Evolutionary conservation across 2,797 vertebrate genomes (phyloP).

Genomic region (Siniperca scherzeri): DNA sequence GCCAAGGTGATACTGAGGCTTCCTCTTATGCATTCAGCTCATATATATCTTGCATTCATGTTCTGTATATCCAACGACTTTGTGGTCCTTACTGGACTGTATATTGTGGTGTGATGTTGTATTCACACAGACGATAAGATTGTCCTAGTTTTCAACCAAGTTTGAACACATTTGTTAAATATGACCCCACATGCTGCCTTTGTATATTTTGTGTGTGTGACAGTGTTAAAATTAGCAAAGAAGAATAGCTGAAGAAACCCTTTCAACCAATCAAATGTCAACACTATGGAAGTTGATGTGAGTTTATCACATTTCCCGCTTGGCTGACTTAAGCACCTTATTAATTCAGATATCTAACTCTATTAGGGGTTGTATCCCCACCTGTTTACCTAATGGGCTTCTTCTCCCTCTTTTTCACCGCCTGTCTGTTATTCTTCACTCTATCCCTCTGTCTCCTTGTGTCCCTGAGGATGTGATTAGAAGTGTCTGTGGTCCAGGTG

Average conservation of each 20-base stretch:
- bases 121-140: not conserved
- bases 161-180: constrained; percentile 37
- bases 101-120: not conserved
- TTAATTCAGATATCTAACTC: constrained; percentile 61
- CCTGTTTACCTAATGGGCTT: constrained; percentile 72
- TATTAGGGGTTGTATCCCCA: constrained; percentile 39
- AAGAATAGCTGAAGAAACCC: not conserved
- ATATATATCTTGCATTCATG: not conserved
- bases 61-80: not conserved
- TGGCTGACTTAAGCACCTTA: constrained; percentile 11
- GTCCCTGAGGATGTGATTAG: constrained; percentile 81
- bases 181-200: not conserved
- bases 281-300: constrained; percentile 2
- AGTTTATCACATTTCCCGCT: constrained; percentile 9
- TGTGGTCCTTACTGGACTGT: not conserved
- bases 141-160: constrained; percentile 39
- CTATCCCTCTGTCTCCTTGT: constrained; percentile 37
- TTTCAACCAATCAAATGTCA: constrained; percentile 40
- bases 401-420: constrained; percentile 50
- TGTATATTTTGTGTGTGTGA: not conserved
- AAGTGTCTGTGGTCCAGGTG: constrained; percentile 64
- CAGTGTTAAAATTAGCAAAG: constrained; percentile 45
- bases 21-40: constrained; percentile 14
- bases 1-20: constrained; percentile 3
- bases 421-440: constrained; percentile 67